Evolutionary conservation across 2,113 vertebrate species (phyloP), one percentile per base, ranked within the genome.

Genomic region (Notarius lentiginosus): DNA sequence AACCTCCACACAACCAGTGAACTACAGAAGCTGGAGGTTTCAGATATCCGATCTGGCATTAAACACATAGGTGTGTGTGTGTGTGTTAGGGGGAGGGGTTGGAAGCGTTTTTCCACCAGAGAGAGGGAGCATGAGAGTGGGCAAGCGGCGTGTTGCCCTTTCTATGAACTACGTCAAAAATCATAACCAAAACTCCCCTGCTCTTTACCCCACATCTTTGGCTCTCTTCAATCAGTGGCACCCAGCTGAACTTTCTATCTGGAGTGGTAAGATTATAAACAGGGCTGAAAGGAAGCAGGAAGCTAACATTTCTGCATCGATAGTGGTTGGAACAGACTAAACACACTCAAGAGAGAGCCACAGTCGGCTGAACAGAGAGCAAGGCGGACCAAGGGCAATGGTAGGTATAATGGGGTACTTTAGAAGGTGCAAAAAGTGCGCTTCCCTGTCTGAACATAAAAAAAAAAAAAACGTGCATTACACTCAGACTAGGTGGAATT

Each of bases 21-120:
- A 79, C 24, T 61, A 66, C 53, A 47, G 84, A 72, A 58, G 84
- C 66, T 79, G 63, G 66, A 86, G 68, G 83, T 82, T 82, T 77
- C 27, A 82, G 86, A 90, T 86, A 90, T 88, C 79, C 87, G 89
- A 90, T 91, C 88, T 87, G 85, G 63, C 84, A 84, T 61, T 58
- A 55, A 81, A 22, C 76, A 27, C 49, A 56, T n/a, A 15, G 58
- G 56, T 61, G 17, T 51, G 47, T 58, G 47, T 47, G 68, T 79
- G 30, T 60, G 22, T 72, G 70, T 70, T 60, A 65, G 61, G 70
- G 65, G 41, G 41, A 41, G 41, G 41, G 41, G 41, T 41, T 41
- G 41, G 41, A 41, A 41, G 41, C 41, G 41, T 41, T 41, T 41
- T 41, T 41, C 41, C 41, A 41, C 41, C 41, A 41, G 41, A 41